These are phyloP conservation scores for Euplagia quadripunctaria DNA, from an alignment of 2,888 invertebrate genomes.

Conservation along the genomic window DNA sequence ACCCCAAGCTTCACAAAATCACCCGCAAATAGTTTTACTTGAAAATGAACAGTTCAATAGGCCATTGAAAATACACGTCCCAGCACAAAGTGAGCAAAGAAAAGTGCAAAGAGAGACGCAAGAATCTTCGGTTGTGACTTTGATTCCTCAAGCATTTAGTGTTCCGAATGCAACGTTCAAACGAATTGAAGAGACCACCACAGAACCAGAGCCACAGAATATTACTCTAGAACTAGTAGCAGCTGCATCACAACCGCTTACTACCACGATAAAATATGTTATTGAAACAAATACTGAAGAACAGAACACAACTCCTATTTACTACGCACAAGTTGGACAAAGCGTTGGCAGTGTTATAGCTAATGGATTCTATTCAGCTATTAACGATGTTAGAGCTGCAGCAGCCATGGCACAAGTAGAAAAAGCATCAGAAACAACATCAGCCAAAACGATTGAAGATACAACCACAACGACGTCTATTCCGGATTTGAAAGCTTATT, in stretches of 20 bases:
- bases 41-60: slow-evolving; percentile 72
- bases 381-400: slow-evolving; percentile 89
- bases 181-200: slow-evolving; percentile 59
- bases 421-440: slow-evolving; percentile 80
- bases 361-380: slow-evolving; percentile 86
- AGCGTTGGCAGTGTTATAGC: slow-evolving; percentile 74
- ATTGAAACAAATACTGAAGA: slow-evolving; percentile 67
- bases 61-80: slow-evolving; percentile 54
- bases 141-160: slow-evolving; percentile 67
- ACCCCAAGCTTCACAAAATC: slow-evolving; percentile 46
- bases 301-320: slow-evolving; percentile 75
- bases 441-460: slow-evolving; percentile 54
- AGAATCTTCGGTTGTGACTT: slow-evolving; percentile 69
- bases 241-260: slow-evolving; percentile 66
- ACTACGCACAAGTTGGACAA: slow-evolving; percentile 82
- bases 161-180: slow-evolving; percentile 67
- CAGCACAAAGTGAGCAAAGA: slow-evolving; percentile 65
- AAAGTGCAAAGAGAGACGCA: slow-evolving; percentile 79
- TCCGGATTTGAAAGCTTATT: slow-evolving; percentile 65
- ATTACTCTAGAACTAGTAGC: slow-evolving; percentile 63
- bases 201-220: slow-evolving; percentile 59
- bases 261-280: slow-evolving; percentile 71
- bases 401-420: slow-evolving; percentile 88
- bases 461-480: slow-evolving; percentile 56
- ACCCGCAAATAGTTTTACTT: slow-evolving; percentile 63